Base-by-base conservation (phyloP, 2,888 invertebrate genomes). In the Synergus laeviventris region DNA sequence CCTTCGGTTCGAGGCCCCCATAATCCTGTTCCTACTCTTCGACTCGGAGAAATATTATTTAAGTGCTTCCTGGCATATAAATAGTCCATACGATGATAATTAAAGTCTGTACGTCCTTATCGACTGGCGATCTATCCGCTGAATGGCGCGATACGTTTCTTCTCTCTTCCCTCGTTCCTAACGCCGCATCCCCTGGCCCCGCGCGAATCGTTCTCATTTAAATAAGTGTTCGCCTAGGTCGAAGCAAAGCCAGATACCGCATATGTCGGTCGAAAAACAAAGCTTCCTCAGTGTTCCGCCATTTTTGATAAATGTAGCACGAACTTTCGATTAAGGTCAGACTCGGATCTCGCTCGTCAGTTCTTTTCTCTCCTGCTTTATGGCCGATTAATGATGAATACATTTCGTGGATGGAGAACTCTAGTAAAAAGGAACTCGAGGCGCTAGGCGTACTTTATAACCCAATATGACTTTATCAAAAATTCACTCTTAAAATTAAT, bases 31-130 rank as follows among this genome's bases (percentile, higher is more conserved):
- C 86, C 85, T 76, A 74, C 77, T 79, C 80, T 77, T 74, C 76
- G 79, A 86, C 85, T 85, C 83, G 83, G 84, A 88, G 87, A 87
- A 90, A 89, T 91, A 90, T 91, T 90, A 91, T 91, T 90, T 90
- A 90, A 90, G 86, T 87, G 89, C 88, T 90, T 91, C 90, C 90
- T 90, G 90, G 87, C 89, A 87, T 89, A 90, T 89, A 90, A 89
- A 90, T 87, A 89, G 86, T 86, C 86, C 84, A 85, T 87, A 85
- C 86, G 87, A 89, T 89, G 88, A 90, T 90, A 90, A 90, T 90
- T 90, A 90, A 88, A 88, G 87, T 88, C 83, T 79, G 84, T 80
- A 75, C 80, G 31, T 70, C 31, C 24, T 80, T 81, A 82, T 82
- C 81, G 73, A 78, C 75, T 76, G 76, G 78, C 75, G 80, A 81